Percentiles rank a stretch among this genome's conserved stretches.
Conservation (phyloP, 2,113 vertebrate species). For the Paramormyrops kingsleyae region DNA sequence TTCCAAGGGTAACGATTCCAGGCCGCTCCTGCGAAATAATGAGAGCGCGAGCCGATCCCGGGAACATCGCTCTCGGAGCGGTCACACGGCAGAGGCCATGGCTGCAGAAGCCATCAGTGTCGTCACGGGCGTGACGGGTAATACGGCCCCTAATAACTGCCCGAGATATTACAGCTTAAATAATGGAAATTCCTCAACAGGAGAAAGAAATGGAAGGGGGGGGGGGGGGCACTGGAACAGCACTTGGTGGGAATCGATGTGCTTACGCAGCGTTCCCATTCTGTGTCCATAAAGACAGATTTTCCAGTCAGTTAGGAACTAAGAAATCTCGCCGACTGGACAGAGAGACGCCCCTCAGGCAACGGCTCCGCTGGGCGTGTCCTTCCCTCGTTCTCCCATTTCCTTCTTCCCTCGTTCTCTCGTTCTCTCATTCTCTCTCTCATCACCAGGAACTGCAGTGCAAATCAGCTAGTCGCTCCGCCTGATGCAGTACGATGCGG, state of each 20-base stretch:
- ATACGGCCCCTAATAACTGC: conserved; percentile 32
- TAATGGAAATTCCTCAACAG: conserved; percentile 36
- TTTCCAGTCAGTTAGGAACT: background rate
- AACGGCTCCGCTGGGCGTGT: background rate
- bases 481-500: background rate
- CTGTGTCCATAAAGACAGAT: background rate
- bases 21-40: conserved; percentile 25
- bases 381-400: background rate
- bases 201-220: conserved; percentile 17
- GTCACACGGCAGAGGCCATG: conserved; percentile 19
- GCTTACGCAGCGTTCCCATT: background rate
- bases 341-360: background rate
- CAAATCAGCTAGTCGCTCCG: background rate
- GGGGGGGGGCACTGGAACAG: conserved; percentile 17
- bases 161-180: conserved; percentile 31
- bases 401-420: background rate
- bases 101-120: conserved; percentile 43
- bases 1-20: conserved; percentile 18
- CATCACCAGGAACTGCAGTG: background rate
- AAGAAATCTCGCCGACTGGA: background rate
- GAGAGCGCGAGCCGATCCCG: conserved; percentile 25
- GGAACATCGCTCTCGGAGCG: conserved; percentile 24
- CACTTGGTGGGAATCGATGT: background rate
- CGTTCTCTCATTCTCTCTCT: background rate
- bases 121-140: conserved; percentile 26